A percentile compares a stretch with the other conserved stretches of the same genome.
Conservation (phyloP, 2,797 vertebrate genomes). For the Orestias chungarensis region DNA sequence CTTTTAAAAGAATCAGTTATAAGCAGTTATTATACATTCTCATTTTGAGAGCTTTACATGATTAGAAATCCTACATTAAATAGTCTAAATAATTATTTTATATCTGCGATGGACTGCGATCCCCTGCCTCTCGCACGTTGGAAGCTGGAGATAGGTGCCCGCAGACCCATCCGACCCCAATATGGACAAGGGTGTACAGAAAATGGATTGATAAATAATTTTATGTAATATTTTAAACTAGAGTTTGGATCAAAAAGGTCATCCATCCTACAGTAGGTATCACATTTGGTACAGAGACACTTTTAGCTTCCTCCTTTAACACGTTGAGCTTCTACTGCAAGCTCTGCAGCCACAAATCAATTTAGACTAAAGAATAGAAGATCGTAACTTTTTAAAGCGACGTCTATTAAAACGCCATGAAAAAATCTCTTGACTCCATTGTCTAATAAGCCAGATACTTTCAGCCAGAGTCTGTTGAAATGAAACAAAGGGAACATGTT, state of each 20-base stretch:
- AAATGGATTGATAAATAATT: no score
- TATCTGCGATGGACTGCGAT: no score
- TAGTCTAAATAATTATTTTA: not conserved
- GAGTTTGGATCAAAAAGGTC: conserved; percentile 7
- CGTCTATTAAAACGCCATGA: no score
- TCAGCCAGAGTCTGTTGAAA: no score
- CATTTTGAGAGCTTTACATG: conserved; percentile 11
- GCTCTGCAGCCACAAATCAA: conserved; percentile 25
- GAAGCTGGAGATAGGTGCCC: no score
- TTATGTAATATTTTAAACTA: no score
- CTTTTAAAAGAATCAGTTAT: conserved; percentile 8
- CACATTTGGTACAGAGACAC: conserved; percentile 21
- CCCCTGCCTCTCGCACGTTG: no score
- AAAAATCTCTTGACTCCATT: no score
- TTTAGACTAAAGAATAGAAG: conserved; percentile 22
- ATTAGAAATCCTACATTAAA: not conserved
- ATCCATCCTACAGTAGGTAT: conserved; percentile 21
- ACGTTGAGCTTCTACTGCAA: conserved; percentile 32
- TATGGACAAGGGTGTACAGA: no score
- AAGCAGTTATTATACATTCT: conserved; percentile 4
- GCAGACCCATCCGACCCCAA: no score
- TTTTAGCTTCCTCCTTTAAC: conserved; percentile 19
- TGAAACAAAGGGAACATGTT: no score
- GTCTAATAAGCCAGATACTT: no score
- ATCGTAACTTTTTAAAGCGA: conserved; percentile 34